Evolutionary conservation across 2,113 vertebrate species (phyloP), one percentile per base, ranked within the genome.

Genomic region (Grammomys surdaster): DNA sequence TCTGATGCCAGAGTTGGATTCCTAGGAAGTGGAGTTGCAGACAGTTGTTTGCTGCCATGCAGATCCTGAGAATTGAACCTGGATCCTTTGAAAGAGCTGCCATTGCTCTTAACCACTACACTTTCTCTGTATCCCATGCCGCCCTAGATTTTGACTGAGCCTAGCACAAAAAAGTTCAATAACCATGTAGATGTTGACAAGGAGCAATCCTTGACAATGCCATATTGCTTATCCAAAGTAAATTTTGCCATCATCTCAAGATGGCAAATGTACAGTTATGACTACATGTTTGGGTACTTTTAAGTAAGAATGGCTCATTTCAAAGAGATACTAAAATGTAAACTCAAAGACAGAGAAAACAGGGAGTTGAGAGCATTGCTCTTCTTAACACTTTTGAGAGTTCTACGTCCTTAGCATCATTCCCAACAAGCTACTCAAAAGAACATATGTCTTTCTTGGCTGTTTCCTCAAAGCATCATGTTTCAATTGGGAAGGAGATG

Each of bases 391-490:
- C 22, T 70, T 87, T 70, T 89, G 89, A 13, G 70, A 40, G 72
- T 48, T 95, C 24, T 89, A 54, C 67, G 13, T 80, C 82, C 56
- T 88, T 76, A 89, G 76, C 8, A 87, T 87, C 26, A 9, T 78
- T 92, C 87, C 51, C 46, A 92, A 78, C 92, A 63, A 95, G n/a
- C 90, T 77, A 56, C 22, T 92, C 26, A 54, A 56, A 91, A 78
- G 58, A 65, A 90, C 88, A 86, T 86, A 73, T 82, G 89, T 28
- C 46, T 92, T 58, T 90, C 48, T 89, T 94, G 77, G 36, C 51
- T 91, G 4, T 14, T 95, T 90, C 69, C 33, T 94, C 46, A 73
- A 89, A 92, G 91, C 78, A 95, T 60, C 65, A 77, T 67, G 63
- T 90, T 96, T 92, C 40, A 82, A 13, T 82, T 95, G 58, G 40